phyloP scores from a whole-genome alignment of 2,113 vertebrate genomes.

The Mesocricetus auratus region DNA sequence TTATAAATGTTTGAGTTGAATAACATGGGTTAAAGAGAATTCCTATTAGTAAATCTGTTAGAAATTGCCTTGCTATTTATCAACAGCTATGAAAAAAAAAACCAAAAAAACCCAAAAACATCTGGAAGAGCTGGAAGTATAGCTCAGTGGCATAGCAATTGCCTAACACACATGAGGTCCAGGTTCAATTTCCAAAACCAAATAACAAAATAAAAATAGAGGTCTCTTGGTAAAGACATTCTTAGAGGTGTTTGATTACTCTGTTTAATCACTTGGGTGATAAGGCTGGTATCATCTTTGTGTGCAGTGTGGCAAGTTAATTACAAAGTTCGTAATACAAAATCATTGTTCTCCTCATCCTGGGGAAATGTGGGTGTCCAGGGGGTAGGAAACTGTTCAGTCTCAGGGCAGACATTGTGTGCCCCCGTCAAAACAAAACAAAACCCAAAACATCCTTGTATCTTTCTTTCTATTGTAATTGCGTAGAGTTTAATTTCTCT shows the following conservation, averaged over 20 bases:
- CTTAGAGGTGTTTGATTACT: background rate
- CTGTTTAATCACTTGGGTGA: background rate
- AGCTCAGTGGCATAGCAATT: background rate
- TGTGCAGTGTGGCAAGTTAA: background rate
- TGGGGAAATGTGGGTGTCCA: background rate
- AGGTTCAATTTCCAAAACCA: background rate
- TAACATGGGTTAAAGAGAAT: background rate
- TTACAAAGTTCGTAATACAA: background rate
- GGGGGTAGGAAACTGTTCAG: background rate
- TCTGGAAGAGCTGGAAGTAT: background rate
- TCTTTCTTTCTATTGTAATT: background rate
- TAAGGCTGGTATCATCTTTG: background rate
- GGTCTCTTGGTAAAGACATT: background rate
- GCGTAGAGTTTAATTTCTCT: background rate
- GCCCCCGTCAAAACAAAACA: background rate
- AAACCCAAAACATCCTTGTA: background rate
- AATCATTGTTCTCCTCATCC: background rate
- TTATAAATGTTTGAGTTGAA: constrained; percentile 34
- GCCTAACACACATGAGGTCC: background rate
- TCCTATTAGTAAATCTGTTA: background rate
- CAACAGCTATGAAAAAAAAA: constrained; percentile 21
- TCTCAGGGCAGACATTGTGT: background rate
- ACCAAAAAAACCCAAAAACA: too few species aligned
- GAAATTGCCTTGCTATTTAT: constrained; percentile 43
- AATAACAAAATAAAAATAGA: background rate